These are phyloP conservation scores for Ceyx melanurus DNA, from an alignment of 2,113 vertebrate species.

Conservation along the genomic window DNA sequence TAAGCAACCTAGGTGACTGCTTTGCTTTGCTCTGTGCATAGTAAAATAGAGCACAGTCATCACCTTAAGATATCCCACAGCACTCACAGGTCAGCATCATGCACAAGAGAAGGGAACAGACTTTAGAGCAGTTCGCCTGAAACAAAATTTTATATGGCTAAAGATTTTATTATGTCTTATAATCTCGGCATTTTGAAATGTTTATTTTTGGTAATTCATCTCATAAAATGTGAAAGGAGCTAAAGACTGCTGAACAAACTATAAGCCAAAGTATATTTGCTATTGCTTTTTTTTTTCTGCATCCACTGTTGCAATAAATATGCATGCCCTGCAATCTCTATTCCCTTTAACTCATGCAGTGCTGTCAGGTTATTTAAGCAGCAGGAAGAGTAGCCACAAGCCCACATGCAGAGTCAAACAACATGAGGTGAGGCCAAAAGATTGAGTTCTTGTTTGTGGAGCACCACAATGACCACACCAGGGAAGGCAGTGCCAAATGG, in stretches of 20 bases:
- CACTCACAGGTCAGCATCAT: background rate
- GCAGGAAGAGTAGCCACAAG: background rate
- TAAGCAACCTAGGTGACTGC: background rate
- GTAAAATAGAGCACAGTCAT: background rate
- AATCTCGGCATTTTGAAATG: conserved; percentile 23
- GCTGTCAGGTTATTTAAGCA: background rate
- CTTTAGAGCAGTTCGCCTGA: background rate
- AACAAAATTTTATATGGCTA: background rate
- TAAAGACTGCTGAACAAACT: background rate
- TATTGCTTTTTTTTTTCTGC: conserved; percentile 5
- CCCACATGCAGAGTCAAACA: accelerated
- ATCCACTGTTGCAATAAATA: conserved; percentile 13
- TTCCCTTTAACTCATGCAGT: background rate
- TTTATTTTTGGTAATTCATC: conserved; percentile 20
- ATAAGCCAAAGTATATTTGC: background rate
- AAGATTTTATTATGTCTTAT: background rate
- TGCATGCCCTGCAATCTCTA: background rate
- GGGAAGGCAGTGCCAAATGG: background rate
- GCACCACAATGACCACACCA: background rate
- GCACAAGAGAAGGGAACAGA: background rate
- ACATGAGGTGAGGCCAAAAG: accelerated
- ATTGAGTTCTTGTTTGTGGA: background rate
- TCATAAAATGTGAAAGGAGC: conserved; percentile 1
- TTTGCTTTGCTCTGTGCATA: background rate
- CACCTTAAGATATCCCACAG: background rate